Base-by-base conservation (phyloP, 2,113 vertebrate species). In the Chunga burmeisteri region DNA sequence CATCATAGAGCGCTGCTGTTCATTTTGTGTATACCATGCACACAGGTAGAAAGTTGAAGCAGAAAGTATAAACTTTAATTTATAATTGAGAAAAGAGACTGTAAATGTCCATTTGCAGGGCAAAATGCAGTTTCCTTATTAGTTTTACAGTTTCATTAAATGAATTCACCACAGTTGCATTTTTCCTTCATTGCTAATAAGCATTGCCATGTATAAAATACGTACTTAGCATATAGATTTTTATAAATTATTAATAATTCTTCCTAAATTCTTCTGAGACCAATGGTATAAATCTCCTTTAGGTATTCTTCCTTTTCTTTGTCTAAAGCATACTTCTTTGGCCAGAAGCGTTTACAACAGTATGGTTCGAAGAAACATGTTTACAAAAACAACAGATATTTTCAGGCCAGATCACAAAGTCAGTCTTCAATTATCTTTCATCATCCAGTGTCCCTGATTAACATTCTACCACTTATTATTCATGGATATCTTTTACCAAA, bases 351-450 rank as follows among this genome's bases (percentile, higher is more conserved):
- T 86, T 84, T 96, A 32, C 42, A 88, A 91, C 15, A 16, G 36
- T 70, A 85, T 25, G 12, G 56, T 97, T 96, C 9, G 47, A 90
- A 93, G 77, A 97, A 96, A 95, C 29, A 22, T 62, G 12, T 80
- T 90, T 88, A 93, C 26, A 65, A 93, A 95, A 95, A 12, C 16
- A 34, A 10, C 20, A 66, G 47, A 16, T 88, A 81, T 93, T 95
- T 97, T 96, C 88, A 95, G 70, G 42, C 25, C 55, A 82, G 38
- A 90, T 90, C 3, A 2, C 27, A 53, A 86, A 81, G 50, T 11
- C 65, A 93, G 46, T 77, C 8, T 82, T 96, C 95, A 88, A 86
- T 71, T 94, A 68, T 67, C 16, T 94, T 88, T 74, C 71, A 95
- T 81, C 38, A 78, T 88, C 81, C 61, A 85, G 32, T 74, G 49